phyloP scores from a whole-genome alignment of 2,113 vertebrate species.

The Lamprotornis superbus region DNA sequence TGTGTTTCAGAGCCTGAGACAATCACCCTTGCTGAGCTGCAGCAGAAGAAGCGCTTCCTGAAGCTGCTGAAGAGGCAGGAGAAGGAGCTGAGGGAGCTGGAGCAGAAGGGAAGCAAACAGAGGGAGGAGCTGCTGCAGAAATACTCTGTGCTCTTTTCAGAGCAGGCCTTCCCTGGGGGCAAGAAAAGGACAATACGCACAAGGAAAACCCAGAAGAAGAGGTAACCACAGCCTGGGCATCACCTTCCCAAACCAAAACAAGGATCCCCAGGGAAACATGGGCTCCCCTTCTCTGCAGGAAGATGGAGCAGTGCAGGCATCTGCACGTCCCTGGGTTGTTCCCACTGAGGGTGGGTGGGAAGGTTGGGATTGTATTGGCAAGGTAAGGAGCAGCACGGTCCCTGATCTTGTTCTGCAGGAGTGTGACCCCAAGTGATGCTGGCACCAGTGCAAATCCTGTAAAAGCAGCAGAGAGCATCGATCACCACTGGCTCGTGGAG shows the following conservation, averaged over 20 bases:
- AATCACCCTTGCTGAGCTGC: constrained; percentile 82
- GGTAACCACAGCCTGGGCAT: constrained; percentile 43
- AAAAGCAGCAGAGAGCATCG: constrained; percentile 1
- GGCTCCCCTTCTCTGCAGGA: background rate
- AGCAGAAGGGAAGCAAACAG: constrained; percentile 83
- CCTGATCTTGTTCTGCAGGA: constrained; percentile 42
- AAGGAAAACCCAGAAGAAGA: constrained; percentile 73
- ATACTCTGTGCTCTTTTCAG: constrained; percentile 71
- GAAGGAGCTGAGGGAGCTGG: constrained; percentile 87
- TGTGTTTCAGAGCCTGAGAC: constrained; percentile 79
- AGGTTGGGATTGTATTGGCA: background rate
- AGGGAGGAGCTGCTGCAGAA: constrained; percentile 86
- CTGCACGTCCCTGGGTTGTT: background rate
- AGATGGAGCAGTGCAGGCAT: background rate
- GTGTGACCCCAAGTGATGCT: background rate
- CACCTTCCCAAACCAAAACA: background rate
- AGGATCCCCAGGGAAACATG: background rate
- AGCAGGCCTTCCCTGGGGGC: constrained; percentile 53
- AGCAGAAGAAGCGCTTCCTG: constrained; percentile 83
- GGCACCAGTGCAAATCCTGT: background rate
- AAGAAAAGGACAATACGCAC: constrained; percentile 65
- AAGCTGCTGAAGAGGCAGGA: constrained; percentile 91
- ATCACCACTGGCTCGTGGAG: constrained; percentile 49
- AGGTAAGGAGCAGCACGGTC: background rate
- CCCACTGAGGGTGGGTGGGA: background rate